Evolutionary conservation across 2,113 vertebrate genomes (phyloP).

Genomic region (Porphyrio hochstetteri): DNA sequence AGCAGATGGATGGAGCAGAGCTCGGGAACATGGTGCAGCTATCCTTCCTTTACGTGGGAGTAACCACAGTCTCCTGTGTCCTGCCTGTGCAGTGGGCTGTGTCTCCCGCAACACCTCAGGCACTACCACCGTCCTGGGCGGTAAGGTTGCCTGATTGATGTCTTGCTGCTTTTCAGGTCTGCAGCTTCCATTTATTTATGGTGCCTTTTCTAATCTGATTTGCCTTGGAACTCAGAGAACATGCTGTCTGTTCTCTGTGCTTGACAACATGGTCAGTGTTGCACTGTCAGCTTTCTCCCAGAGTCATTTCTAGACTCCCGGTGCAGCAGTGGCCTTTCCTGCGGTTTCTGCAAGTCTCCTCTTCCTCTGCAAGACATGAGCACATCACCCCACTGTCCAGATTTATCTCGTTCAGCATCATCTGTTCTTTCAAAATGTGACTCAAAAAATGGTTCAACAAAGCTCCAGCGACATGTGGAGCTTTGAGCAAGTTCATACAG

Average conservation of each 20-base stretch:
- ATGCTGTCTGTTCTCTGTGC: not conserved
- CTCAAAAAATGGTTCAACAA: not conserved
- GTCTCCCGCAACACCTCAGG: not conserved
- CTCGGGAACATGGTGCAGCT: accelerated
- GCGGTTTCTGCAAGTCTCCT: not conserved
- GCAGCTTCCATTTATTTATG: not conserved
- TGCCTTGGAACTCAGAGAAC: not conserved
- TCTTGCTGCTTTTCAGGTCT: not conserved
- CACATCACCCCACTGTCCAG: not conserved
- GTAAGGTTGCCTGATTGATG: not conserved
- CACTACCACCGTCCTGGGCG: not conserved
- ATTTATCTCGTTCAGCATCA: not conserved
- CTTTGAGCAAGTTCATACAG: not conserved
- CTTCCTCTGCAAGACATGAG: not conserved
- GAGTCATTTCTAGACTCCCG: not conserved
- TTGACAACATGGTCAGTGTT: not conserved
- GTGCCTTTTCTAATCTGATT: not conserved
- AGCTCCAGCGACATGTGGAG: not conserved
- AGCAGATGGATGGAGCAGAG: not conserved
- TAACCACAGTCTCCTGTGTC: not conserved
- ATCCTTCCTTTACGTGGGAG: accelerated
- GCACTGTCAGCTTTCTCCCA: not conserved
- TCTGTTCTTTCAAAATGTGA: not conserved
- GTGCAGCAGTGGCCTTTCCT: not conserved
- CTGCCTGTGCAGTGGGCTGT: too few relatives aligned